Conservation (phyloP, 2,888 invertebrate genomes). For the Philhelius pedissequus region DNA sequence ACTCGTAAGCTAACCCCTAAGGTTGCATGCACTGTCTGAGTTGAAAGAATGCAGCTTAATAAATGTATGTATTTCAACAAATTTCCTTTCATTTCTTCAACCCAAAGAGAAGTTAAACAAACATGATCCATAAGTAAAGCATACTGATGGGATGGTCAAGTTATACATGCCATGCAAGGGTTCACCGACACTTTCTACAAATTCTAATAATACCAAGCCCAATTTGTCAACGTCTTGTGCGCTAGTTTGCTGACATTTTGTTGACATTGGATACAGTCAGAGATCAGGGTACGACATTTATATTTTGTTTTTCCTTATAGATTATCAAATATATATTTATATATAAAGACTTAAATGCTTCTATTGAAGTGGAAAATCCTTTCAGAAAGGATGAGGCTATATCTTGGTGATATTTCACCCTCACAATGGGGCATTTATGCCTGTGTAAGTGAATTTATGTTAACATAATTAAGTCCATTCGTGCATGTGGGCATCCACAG, state of each 20-base stretch:
- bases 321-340: background rate
- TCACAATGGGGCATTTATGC: background rate
- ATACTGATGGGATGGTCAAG: constrained; percentile 13
- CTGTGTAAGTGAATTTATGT: constrained; percentile 55
- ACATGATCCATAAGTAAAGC: background rate
- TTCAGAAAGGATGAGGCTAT: background rate
- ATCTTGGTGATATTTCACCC: background rate
- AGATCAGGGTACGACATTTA: background rate
- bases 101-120: background rate
- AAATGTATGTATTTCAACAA: constrained; percentile 7
- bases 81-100: background rate
- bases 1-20: background rate
- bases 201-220: constrained; percentile 43
- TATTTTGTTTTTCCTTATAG: background rate
- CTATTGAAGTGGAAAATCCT: background rate
- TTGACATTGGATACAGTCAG: constrained; percentile 31
- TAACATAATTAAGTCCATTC: constrained; percentile 49
- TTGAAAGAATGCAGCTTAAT: constrained; percentile 14
- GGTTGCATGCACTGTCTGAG: background rate
- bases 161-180: background rate
- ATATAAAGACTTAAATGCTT: background rate
- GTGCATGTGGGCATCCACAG: constrained; percentile 1
- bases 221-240: constrained; percentile 55
- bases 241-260: constrained; percentile 29
- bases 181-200: constrained; percentile 29